phyloP scores from a whole-genome alignment of 2,888 invertebrate species.

The Meiosimyza platycephala region DNA sequence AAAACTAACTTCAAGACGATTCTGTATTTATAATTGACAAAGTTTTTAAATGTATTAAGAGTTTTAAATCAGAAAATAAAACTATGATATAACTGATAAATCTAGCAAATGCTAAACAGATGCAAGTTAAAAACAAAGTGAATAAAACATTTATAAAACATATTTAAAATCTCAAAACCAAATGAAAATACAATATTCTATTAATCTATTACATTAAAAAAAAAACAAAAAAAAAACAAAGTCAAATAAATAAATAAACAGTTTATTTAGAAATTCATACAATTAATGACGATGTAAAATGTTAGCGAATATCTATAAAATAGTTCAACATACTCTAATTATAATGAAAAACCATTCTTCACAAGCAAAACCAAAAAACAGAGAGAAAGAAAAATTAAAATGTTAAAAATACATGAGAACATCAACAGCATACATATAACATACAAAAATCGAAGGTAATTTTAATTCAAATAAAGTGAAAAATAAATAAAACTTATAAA shows the following conservation, averaged over 20 bases:
- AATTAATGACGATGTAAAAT: slow-evolving; percentile 28
- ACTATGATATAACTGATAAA: no score
- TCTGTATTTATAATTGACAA: slow-evolving; percentile 23
- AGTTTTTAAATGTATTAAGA: no score
- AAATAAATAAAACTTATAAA: slow-evolving; percentile 29
- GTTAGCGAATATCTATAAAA: slow-evolving; percentile 30
- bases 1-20: slow-evolving; percentile 2
- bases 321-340: slow-evolving; percentile 24
- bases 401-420: neutral
- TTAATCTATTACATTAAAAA: neutral
- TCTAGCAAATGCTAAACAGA: no score
- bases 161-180: neutral
- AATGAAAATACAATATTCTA: neutral
- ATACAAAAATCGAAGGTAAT: slow-evolving; percentile 33
- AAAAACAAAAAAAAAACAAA: neutral
- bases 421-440: slow-evolving; percentile 4
- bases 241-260: slow-evolving; percentile 9
- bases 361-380: neutral
- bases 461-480: slow-evolving; percentile 34
- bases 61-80: no score
- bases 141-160: neutral
- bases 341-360: slow-evolving; percentile 17
- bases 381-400: no score
- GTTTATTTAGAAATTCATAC: slow-evolving; percentile 16
- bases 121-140: no score